Conservation (phyloP, 2,888 invertebrate genomes). For the Steinernema carpocapsae region DNA sequence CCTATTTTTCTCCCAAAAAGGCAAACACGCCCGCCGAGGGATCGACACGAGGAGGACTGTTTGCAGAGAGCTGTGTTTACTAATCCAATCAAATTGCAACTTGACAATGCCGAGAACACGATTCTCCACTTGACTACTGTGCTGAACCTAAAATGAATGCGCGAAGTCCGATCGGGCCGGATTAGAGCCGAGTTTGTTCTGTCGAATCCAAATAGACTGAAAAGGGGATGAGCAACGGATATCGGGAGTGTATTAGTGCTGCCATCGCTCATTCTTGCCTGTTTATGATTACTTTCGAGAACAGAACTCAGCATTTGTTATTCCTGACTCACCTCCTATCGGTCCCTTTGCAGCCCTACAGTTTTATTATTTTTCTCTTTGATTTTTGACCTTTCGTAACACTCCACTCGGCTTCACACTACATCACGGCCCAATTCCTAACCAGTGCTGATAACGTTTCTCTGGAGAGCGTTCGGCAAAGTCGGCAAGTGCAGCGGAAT, state of each 20-base stretch:
- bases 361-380: not conserved
- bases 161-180: slow-evolving; percentile 26
- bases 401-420: slow-evolving; percentile 8
- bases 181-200: slow-evolving; percentile 17
- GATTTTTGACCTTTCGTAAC: slow-evolving; percentile 29
- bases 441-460: not conserved
- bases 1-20: too few species aligned
- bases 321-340: too few species aligned
- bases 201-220: not conserved
- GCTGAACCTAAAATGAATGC: not conserved
- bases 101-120: slow-evolving; percentile 30
- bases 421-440: not conserved
- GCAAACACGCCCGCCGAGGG: not conserved
- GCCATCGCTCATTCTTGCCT: too few species aligned
- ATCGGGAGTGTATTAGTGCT: too few species aligned
- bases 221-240: not conserved
- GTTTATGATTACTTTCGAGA: too few species aligned
- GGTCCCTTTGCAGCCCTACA: too few species aligned
- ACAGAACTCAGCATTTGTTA: too few species aligned
- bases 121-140: slow-evolving; percentile 32
- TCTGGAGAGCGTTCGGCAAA: slow-evolving; percentile 16
- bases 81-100: slow-evolving; percentile 35
- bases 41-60: slow-evolving; percentile 24
- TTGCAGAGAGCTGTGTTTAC: slow-evolving; percentile 29
- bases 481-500: not conserved